Evolutionary conservation across 1,140 invertebrate species (phyloP).

Genomic region (Lordiphosa collinella): DNA sequence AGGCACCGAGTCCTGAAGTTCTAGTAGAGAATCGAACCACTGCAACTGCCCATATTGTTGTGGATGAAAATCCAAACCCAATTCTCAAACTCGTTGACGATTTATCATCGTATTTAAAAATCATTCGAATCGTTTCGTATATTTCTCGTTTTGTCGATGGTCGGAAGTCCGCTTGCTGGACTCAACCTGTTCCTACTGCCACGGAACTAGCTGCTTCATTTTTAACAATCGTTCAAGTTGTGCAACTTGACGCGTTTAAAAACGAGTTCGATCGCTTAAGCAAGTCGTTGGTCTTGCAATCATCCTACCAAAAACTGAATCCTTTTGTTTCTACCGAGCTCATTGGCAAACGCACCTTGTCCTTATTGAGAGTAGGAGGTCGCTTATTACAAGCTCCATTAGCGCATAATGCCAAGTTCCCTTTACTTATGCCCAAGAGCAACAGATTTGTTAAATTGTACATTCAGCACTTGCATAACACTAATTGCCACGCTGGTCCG

Average conservation of each 20-base stretch:
- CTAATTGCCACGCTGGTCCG: too few relatives aligned
- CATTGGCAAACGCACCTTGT: too few relatives aligned
- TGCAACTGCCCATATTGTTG: background rate
- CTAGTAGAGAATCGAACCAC: background rate
- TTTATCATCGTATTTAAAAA: slow-evolving; percentile 3
- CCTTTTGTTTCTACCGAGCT: slow-evolving; percentile 4
- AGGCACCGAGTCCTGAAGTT: background rate
- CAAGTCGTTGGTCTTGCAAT: background rate
- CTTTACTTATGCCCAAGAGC: too few relatives aligned
- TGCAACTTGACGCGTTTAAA: background rate
- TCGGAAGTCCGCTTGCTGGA: background rate
- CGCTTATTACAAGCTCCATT: too few relatives aligned
- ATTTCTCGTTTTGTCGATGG: background rate
- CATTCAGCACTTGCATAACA: too few relatives aligned
- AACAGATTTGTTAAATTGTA: too few relatives aligned
- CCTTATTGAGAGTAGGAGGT: too few relatives aligned
- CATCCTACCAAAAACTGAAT: background rate
- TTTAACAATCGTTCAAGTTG: background rate
- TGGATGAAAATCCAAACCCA: background rate
- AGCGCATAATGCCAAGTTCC: too few relatives aligned
- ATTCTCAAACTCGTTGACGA: background rate
- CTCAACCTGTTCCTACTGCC: background rate
- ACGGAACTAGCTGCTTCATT: background rate
- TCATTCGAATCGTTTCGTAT: background rate
- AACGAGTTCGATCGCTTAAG: background rate